A percentile compares a stretch with the other conserved stretches of the same genome.
Conservation (phyloP, 2,888 invertebrate genomes). For the Charanyca ferruginea region DNA sequence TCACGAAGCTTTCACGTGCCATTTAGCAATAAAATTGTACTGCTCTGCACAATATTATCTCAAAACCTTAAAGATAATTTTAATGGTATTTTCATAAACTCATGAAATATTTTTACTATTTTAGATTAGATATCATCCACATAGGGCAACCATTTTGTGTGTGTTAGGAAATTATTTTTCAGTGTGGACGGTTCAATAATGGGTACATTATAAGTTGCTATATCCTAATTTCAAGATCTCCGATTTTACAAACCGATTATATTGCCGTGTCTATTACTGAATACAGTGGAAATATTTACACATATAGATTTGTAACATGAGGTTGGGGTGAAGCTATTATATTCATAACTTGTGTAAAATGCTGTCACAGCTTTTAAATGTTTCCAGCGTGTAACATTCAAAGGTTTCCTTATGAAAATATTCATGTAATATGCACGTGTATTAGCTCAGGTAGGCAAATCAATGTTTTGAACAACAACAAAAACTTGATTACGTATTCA, state of each 20-base stretch:
- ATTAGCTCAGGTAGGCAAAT: slow-evolving; percentile 11
- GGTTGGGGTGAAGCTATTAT: slow-evolving; percentile 30
- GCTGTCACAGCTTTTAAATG: slow-evolving; percentile 2
- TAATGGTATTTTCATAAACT: neutral
- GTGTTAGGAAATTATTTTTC: neutral
- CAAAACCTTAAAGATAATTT: neutral
- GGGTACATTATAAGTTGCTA: neutral
- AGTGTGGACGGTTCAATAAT: neutral
- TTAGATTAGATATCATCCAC: neutral
- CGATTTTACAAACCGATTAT: neutral
- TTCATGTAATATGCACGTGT: neutral
- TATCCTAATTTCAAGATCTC: neutral
- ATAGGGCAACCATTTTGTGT: neutral
- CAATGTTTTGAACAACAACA: slow-evolving; percentile 21
- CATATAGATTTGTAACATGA: slow-evolving; percentile 32
- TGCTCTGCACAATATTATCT: neutral
- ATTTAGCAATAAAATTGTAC: no score
- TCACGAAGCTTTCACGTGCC: neutral
- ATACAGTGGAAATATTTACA: slow-evolving; percentile 11
- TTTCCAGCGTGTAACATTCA: neutral
- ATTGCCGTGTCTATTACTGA: neutral
- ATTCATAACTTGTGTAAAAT: slow-evolving; percentile 26
- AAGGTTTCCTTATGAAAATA: slow-evolving; percentile 5
- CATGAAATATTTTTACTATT: neutral
- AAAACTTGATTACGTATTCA: slow-evolving; percentile 36